Evolutionary conservation across 35 echinoderm and acorn worm species (phyloP).

Genomic region (Stichopus chloronotus): DNA sequence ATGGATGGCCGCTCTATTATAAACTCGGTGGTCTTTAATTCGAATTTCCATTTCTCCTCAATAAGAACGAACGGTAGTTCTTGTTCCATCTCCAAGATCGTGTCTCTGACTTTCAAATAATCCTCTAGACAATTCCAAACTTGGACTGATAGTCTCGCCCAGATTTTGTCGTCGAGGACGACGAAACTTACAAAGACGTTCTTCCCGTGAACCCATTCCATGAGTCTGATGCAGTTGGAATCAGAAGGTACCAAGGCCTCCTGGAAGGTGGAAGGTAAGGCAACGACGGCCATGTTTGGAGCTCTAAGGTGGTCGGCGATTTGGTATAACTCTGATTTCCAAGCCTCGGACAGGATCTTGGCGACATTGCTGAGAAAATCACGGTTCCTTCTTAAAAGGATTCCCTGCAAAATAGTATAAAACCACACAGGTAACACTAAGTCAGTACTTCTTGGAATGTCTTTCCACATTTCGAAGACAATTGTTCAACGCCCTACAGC

Average conservation of each 20-base stretch:
- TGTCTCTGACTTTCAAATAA: background rate
- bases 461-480: background rate
- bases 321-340: background rate
- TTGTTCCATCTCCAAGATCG: background rate
- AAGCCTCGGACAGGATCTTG: background rate
- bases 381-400: background rate
- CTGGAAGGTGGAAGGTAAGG: background rate
- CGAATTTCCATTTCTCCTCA: background rate
- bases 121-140: constrained; percentile 19
- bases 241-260: background rate
- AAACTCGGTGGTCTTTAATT: background rate
- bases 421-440: background rate
- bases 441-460: background rate
- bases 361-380: background rate
- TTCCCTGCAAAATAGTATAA: background rate
- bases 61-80: background rate
- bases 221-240: background rate
- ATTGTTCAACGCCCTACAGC: background rate
- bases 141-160: background rate
- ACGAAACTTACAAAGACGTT: background rate
- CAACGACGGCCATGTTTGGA: background rate
- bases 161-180: background rate
- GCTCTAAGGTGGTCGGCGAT: background rate
- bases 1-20: background rate
- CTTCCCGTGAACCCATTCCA: constrained; percentile 10